These are phyloP conservation scores for Dicyrtomina minuta DNA, from an alignment of 2,888 invertebrate genomes.

Conservation along the genomic window DNA sequence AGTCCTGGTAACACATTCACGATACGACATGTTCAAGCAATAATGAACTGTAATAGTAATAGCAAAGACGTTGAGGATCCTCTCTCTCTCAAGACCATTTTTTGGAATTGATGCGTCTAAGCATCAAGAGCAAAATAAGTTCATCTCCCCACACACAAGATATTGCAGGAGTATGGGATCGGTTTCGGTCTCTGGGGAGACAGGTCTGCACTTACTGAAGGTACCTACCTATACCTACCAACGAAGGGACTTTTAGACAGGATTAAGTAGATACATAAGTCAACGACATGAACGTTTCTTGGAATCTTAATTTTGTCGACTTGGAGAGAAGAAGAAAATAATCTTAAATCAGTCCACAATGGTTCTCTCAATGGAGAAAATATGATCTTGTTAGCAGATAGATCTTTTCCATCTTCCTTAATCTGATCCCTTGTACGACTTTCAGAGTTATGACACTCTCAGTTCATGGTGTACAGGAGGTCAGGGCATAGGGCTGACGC, in stretches of 20 bases:
- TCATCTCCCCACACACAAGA: neutral
- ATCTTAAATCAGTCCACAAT: slow-evolving; percentile 47
- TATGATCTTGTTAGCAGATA: slow-evolving; percentile 50
- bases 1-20: too few relatives aligned
- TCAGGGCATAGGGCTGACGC: neutral
- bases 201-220: neutral
- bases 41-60: too few relatives aligned
- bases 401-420: slow-evolving; percentile 31
- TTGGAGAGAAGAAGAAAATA: slow-evolving; percentile 23
- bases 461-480: neutral
- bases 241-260: too few relatives aligned
- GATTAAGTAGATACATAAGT: too few relatives aligned
- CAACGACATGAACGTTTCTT: slow-evolving; percentile 27
- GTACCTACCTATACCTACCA: too few relatives aligned
- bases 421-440: slow-evolving; percentile 32
- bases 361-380: slow-evolving; percentile 42
- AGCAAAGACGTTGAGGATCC: too few relatives aligned
- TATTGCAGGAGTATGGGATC: too few relatives aligned
- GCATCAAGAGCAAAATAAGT: slow-evolving; percentile 1
- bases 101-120: too few relatives aligned
- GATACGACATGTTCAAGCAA: too few relatives aligned
- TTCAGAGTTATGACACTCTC: slow-evolving; percentile 34
- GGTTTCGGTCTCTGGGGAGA: neutral
- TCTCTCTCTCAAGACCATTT: too few relatives aligned
- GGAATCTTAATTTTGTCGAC: slow-evolving; percentile 35